These are phyloP conservation scores for Pachydiplax longipennis DNA, from an alignment of 2,888 invertebrate genomes.

Conservation along the genomic window DNA sequence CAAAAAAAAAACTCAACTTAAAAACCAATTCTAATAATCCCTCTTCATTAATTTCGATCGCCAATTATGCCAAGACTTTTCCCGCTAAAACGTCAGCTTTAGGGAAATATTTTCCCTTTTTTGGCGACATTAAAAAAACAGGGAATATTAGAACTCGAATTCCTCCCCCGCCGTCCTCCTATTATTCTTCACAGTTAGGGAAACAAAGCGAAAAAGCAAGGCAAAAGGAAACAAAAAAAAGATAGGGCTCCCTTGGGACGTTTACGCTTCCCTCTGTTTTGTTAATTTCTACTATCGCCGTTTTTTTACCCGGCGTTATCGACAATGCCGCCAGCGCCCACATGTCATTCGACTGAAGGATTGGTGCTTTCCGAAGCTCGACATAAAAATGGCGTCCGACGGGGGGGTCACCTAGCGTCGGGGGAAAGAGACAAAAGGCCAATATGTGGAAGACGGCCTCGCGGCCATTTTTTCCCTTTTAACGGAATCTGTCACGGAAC, in stretches of 20 bases:
- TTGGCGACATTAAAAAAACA: too few species aligned
- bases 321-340: conserved; percentile 13
- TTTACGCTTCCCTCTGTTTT: conserved; percentile 39
- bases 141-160: neutral
- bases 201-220: conserved; percentile 44
- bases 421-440: neutral
- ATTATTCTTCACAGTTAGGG: conserved; percentile 43
- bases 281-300: conserved; percentile 40
- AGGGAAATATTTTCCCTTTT: too few species aligned
- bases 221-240: conserved; percentile 41
- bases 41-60: too few species aligned
- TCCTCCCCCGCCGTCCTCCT: conserved; percentile 16
- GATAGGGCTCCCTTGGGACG: conserved; percentile 35
- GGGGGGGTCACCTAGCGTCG: conserved; percentile 10
- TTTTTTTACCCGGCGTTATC: conserved; percentile 4
- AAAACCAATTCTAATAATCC: too few species aligned
- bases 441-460: neutral
- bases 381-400: neutral
- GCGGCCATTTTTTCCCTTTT: conserved; percentile 10
- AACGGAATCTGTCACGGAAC: conserved; percentile 28
- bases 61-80: too few species aligned
- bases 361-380: conserved; percentile 38
- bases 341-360: conserved; percentile 21
- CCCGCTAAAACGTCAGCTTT: too few species aligned
- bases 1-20: too few species aligned